Evolutionary conservation across 2,113 vertebrate species (phyloP).

Genomic region (Rhinopithecus roxellana): DNA sequence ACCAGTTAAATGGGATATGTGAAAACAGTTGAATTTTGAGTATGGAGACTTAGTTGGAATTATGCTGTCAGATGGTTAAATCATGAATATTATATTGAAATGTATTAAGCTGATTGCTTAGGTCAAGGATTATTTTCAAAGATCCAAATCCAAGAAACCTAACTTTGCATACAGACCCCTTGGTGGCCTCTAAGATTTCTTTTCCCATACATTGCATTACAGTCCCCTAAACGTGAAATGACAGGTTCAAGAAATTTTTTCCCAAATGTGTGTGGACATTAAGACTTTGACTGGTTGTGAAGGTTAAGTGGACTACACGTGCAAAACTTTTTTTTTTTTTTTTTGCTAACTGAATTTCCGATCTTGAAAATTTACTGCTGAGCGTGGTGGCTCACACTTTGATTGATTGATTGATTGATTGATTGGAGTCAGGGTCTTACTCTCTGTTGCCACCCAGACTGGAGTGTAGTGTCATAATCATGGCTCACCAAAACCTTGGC

Average conservation of each 20-base stretch:
- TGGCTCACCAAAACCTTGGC: no score
- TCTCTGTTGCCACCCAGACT: no score
- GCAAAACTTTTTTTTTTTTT: background rate
- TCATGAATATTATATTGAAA: constrained; percentile 2
- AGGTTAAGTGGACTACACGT: background rate
- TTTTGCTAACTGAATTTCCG: background rate
- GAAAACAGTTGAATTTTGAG: background rate
- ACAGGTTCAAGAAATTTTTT: background rate
- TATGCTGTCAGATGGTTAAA: background rate
- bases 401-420: no score
- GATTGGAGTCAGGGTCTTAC: no score
- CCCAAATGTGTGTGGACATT: background rate
- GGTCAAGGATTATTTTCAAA: background rate
- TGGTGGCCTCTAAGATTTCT: background rate
- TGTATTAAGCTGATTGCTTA: background rate
- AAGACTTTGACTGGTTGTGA: background rate
- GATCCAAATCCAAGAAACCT: background rate
- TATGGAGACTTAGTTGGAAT: constrained; percentile 3
- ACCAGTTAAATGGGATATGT: background rate
- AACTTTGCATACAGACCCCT: background rate
- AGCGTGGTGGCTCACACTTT: no score
- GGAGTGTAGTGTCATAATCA: no score
- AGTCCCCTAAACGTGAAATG: background rate
- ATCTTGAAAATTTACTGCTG: background rate
- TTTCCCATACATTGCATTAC: background rate